These are phyloP conservation scores for Pteropus rufus DNA, from an alignment of 2,797 vertebrate genomes.

Conservation along the genomic window DNA sequence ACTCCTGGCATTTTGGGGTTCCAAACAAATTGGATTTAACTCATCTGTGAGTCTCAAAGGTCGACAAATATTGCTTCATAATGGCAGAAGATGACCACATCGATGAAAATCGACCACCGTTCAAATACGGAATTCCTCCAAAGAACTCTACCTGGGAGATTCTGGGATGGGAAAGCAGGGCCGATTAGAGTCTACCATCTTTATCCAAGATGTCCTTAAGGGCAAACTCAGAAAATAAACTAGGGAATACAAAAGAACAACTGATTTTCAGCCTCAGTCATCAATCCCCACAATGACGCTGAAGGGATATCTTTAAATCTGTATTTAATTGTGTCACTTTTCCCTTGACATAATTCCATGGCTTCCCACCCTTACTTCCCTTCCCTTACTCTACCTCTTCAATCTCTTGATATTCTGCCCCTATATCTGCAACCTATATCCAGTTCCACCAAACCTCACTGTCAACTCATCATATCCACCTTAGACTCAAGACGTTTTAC, in stretches of 20 bases:
- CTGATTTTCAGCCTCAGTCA: not conserved
- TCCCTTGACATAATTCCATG: not conserved
- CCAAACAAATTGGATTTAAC: constrained; percentile 73
- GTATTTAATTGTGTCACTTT: not conserved
- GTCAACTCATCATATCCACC: not conserved
- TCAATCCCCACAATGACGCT: not conserved
- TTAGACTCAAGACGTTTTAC: not conserved
- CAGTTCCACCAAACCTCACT: not conserved
- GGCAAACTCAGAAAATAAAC: constrained; percentile 12
- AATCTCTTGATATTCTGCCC: not conserved
- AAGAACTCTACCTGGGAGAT: not conserved
- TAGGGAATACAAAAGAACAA: not conserved
- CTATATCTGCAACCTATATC: not conserved
- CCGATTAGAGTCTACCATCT: not conserved
- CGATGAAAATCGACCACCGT: constrained; percentile 71
- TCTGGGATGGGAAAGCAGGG: not conserved
- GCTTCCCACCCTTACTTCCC: not conserved
- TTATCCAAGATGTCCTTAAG: not conserved
- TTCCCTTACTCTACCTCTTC: not conserved
- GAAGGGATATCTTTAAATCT: not conserved
- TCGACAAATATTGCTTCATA: constrained; percentile 70
- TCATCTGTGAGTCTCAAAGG: constrained; percentile 74
- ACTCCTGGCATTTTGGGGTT: constrained; percentile 59
- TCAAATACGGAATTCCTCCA: constrained; percentile 67
- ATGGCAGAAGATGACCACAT: constrained; percentile 78